Base-by-base conservation (phyloP, 2,113 vertebrate genomes). In the Alouatta palliata region DNA sequence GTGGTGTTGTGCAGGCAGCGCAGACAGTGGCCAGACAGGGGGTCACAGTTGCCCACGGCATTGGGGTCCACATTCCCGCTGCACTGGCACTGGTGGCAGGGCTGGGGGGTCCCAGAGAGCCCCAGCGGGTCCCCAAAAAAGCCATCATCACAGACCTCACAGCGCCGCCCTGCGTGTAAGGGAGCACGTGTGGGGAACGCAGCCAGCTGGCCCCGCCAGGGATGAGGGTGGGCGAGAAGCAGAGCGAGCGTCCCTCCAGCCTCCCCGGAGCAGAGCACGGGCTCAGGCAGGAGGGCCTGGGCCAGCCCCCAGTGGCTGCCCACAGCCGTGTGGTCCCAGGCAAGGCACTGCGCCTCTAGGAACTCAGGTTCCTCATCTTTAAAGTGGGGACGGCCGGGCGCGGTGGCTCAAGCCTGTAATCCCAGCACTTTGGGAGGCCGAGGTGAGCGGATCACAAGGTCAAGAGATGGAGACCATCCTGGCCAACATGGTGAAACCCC, bases 121-220 rank as follows among this genome's bases (percentile, higher is more conserved):
- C 99, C 99, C 97, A 99, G 95, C 0, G 99, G 99, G 91, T 99
- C 99, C 6, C 99, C 99, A 0, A 99, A 99, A 98, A 99, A 99
- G 70, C 99, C 99, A 0, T 99, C 99, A 0, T 99, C 99, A 0
- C 99, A 99, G 95, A 98, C 98, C 98, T 99, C 99, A 27, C 99
- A 99, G 96, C 98, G 99, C 27, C 97, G 99, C 9, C 99, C 99
- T 99, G 40, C 2, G 21, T 0, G 32, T 7, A 52, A 40, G 81
- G 5, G 77, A 4, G 25, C 12, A 19, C 27, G 81, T 3, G 4
- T 2, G 58, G 30, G 70, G 54, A 2, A 14, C 0, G 0, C 11
- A 4, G 93, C 19, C 21, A 13, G n/a, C 32, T 2, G 0, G 0
- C 0, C 23, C 27, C 35, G 0, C 10, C 0, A 6, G 12, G 3